These are phyloP conservation scores for Argynnis bischoffii DNA, from an alignment of 2,888 invertebrate species.

Conservation along the genomic window DNA sequence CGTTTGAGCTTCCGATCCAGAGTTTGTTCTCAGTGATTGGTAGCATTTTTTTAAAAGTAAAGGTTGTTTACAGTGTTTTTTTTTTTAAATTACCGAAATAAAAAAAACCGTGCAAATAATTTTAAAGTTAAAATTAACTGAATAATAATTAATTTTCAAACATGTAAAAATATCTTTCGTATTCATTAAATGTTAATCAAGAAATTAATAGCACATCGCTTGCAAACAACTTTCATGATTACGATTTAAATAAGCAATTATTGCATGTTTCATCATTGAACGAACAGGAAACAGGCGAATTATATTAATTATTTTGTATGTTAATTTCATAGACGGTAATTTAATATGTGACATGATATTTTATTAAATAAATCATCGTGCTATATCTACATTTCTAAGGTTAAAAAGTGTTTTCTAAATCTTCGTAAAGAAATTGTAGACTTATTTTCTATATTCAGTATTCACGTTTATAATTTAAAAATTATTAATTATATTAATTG, in stretches of 20 bases:
- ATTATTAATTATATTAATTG: too few relatives aligned
- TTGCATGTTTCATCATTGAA: background rate
- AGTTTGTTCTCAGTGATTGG: conserved; percentile 22
- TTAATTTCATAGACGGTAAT: conserved; percentile 5
- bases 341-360: background rate
- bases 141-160: conserved; percentile 6
- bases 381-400: background rate
- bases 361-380: background rate
- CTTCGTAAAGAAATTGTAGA: too few relatives aligned
- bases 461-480: too few relatives aligned
- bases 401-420: background rate
- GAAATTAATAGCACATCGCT: conserved; percentile 26
- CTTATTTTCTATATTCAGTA: too few relatives aligned
- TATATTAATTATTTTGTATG: conserved; percentile 10
- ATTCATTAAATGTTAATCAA: conserved; percentile 17
- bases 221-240: conserved; percentile 14
- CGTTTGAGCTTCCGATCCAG: conserved; percentile 22
- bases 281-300: background rate
- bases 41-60: background rate
- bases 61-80: background rate
- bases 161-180: background rate
- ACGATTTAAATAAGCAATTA: conserved; percentile 14
- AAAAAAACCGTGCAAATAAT: background rate
- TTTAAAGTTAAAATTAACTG: background rate
- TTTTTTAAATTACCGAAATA: too few relatives aligned